Evolutionary conservation across 23 tunicate species (phyloP), one percentile per base, ranked within the genome.

Genomic region (Ascidia mentula): DNA sequence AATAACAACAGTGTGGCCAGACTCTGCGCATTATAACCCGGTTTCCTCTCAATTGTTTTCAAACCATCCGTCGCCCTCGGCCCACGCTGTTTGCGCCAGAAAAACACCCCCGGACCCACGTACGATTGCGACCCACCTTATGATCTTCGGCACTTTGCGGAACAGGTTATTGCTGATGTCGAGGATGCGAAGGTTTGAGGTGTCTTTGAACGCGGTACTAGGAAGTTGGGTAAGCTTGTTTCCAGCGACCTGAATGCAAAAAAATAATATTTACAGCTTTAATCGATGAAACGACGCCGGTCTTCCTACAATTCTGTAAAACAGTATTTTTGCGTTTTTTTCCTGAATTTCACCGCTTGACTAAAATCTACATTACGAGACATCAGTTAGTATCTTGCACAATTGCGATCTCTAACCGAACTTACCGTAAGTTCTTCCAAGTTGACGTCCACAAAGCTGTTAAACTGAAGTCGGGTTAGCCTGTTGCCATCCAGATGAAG

Each of bases 361-460:
- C n/a, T n/a, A n/a, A n/a, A n/a, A n/a, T n/a, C n/a, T n/a, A n/a
- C n/a, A n/a, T n/a, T n/a, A n/a, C n/a, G n/a, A n/a, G n/a, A n/a
- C n/a, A n/a, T n/a, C n/a, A n/a, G n/a, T n/a, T n/a, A n/a, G n/a
- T n/a, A n/a, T n/a, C n/a, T n/a, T n/a, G n/a, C n/a, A n/a, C n/a
- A n/a, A n/a, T n/a, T n/a, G n/a, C n/a, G n/a, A n/a, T n/a, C n/a
- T n/a, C n/a, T n/a, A n/a, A n/a, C n/a, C n/a, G n/a, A n/a, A n/a
- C 88, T 89, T 89, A 89, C 94, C 46, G 59, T 59, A 1, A 89
- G 40, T 39, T 89, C 80, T 39, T 89, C 95, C 1, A 89, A 42
- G 45, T 89, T 89, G 7, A 89, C 81, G 7, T 87, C 72, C 18
- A 46, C 42, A 15, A 89, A 71, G 18, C 76, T 38, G 71, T 65